These are phyloP conservation scores for Falcaria lacertinaria DNA, from an alignment of 2,888 invertebrate species.

Conservation along the genomic window DNA sequence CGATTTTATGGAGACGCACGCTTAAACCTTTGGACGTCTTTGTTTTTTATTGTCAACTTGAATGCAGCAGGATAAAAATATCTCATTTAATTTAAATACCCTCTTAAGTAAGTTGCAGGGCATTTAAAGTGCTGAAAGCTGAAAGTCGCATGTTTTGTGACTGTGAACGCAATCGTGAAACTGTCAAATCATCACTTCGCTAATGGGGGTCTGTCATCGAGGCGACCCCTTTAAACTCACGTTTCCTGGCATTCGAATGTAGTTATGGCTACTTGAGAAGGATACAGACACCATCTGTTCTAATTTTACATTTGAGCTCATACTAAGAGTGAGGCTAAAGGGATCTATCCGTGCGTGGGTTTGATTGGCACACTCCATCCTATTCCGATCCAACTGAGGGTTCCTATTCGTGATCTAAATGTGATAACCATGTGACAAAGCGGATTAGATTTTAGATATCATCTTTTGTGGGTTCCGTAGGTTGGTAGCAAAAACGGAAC, in stretches of 20 bases:
- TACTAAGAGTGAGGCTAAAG: neutral
- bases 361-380: too few species aligned
- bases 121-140: constrained; percentile 49
- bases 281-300: constrained; percentile 32
- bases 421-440: neutral
- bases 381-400: too few species aligned
- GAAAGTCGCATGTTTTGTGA: constrained; percentile 30
- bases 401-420: neutral
- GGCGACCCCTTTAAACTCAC: constrained; percentile 64
- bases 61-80: constrained; percentile 4
- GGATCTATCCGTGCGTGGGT: too few species aligned
- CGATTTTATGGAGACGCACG: constrained; percentile 32
- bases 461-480: too few species aligned
- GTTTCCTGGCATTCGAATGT: constrained; percentile 57
- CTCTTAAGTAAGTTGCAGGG: constrained; percentile 8
- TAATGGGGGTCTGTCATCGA: constrained; percentile 72
- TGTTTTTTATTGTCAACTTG: constrained; percentile 6
- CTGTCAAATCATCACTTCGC: constrained; percentile 66
- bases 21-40: constrained; percentile 9
- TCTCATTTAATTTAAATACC: neutral
- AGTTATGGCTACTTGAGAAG: constrained; percentile 31
- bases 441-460: too few species aligned
- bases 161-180: constrained; percentile 46
- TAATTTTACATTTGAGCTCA: constrained; percentile 8
- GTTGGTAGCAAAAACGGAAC: too few species aligned